These are phyloP conservation scores for Elysia crispata DNA, from an alignment of 2,888 invertebrate genomes.

Conservation along the genomic window DNA sequence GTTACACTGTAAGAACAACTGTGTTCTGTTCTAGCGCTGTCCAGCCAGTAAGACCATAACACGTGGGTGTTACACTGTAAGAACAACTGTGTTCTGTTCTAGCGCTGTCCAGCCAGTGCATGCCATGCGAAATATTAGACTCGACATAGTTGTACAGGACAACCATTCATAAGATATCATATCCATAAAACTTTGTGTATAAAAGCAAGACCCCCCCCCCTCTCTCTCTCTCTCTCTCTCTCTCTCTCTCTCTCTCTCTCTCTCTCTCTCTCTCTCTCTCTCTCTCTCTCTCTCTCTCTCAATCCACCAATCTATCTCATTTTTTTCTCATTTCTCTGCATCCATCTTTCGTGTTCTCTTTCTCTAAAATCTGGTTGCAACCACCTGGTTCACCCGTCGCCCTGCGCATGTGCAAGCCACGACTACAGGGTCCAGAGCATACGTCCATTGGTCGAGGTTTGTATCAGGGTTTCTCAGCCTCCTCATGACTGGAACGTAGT, in stretches of 20 bases:
- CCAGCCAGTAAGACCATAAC: no score
- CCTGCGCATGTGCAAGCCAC: neutral
- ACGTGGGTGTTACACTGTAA: no score
- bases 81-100: no score
- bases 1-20: no score
- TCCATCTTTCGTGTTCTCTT: slow-evolving; percentile 12
- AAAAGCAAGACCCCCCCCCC: neutral
- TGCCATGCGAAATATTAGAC: no score
- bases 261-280: slow-evolving; percentile 30
- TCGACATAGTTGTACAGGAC: no score
- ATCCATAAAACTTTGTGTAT: no score
- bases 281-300: slow-evolving; percentile 30
- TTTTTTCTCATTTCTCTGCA: neutral
- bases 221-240: slow-evolving; percentile 11
- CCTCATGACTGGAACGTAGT: neutral
- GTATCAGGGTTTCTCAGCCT: slow-evolving; percentile 1
- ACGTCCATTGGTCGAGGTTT: neutral
- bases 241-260: slow-evolving; percentile 17
- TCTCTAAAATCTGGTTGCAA: neutral
- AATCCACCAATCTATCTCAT: slow-evolving; percentile 1
- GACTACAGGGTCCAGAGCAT: neutral
- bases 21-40: neutral
- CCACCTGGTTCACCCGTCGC: neutral
- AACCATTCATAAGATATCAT: no score
- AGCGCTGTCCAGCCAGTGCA: no score